Evolutionary conservation across 2,797 vertebrate genomes (phyloP).

Genomic region (Darevskia mixta): DNA sequence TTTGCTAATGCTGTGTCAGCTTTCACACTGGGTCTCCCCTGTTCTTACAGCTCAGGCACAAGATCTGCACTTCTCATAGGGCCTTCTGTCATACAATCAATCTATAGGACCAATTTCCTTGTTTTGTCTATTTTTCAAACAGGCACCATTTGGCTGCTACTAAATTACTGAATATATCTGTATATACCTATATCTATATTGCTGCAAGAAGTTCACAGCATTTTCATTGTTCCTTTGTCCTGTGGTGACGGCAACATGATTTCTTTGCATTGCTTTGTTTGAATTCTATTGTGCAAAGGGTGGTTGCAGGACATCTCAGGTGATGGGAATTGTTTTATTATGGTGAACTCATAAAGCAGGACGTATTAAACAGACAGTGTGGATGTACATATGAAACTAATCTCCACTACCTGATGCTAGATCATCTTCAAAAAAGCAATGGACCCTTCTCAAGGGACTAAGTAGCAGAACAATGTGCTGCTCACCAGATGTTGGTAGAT

Average conservation of each 20-base stretch:
- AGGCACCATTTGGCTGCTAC: conserved; percentile 7
- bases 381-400: conserved; percentile 3
- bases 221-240: not conserved
- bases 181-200: too few species aligned
- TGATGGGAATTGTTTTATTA: not conserved
- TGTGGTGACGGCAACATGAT: fast-evolving
- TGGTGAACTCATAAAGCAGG: conserved; percentile 6
- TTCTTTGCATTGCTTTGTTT: conserved; percentile 14
- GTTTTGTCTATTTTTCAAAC: conserved; percentile 46
- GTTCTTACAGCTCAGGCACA: conserved; percentile 75
- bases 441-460: too few species aligned
- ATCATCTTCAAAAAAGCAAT: too few species aligned
- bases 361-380: conserved; percentile 25
- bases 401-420: too few species aligned
- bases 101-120: conserved; percentile 49
- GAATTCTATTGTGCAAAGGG: conserved; percentile 13
- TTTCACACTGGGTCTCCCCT: conserved; percentile 66
- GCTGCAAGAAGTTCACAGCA: not conserved
- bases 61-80: conserved; percentile 63
- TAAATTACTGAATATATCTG: not conserved
- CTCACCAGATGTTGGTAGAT: too few species aligned
- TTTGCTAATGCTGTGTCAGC: conserved; percentile 74
- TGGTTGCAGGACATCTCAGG: conserved; percentile 11
- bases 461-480: too few species aligned
- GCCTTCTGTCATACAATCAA: conserved; percentile 43